A percentile compares a stretch with the other conserved stretches of the same genome.
These are phyloP conservation scores for Eptatretus atami DNA, from an alignment of 2,797 vertebrate species.

Conservation along the genomic window DNA sequence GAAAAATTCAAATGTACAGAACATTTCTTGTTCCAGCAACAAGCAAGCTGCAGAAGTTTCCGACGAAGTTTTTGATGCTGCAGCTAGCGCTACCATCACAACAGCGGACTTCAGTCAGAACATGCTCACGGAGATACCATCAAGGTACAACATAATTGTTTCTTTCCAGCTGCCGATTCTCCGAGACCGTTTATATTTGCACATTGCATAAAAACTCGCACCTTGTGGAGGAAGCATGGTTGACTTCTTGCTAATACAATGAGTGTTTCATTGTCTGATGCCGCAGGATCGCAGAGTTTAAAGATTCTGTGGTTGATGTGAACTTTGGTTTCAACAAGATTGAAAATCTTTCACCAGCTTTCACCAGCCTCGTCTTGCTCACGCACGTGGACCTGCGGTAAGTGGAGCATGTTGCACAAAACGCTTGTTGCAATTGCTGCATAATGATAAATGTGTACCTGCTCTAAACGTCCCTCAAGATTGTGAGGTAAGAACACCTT, in stretches of 20 bases:
- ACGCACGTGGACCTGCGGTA: constrained; percentile 61
- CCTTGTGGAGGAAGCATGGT: too few relatives aligned
- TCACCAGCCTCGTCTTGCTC: constrained; percentile 32
- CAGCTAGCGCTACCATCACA: constrained; percentile 16
- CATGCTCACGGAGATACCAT: constrained; percentile 30
- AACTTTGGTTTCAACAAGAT: constrained; percentile 62
- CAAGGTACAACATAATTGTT: constrained; percentile 20
- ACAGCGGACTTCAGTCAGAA: constrained; percentile 65
- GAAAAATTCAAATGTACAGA: too few relatives aligned
- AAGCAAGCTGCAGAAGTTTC: constrained; percentile 33
- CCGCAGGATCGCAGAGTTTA: constrained; percentile 38
- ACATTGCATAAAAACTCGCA: too few relatives aligned
- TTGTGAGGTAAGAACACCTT: too few relatives aligned
- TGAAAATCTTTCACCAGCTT: constrained; percentile 19
- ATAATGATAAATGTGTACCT: too few relatives aligned
- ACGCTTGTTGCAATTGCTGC: too few relatives aligned
- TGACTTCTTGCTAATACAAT: too few relatives aligned
- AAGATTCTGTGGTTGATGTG: constrained; percentile 29
- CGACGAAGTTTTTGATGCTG: constrained; percentile 33
- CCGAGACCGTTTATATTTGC: too few relatives aligned
- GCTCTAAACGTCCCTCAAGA: too few relatives aligned
- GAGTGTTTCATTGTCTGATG: constrained; percentile 10
- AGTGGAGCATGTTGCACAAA: constrained; percentile 8
- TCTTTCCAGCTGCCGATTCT: background rate
- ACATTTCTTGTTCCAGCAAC: constrained; percentile 18